phyloP scores from a whole-genome alignment of 2,888 invertebrate genomes.

The Crematogaster levior region DNA sequence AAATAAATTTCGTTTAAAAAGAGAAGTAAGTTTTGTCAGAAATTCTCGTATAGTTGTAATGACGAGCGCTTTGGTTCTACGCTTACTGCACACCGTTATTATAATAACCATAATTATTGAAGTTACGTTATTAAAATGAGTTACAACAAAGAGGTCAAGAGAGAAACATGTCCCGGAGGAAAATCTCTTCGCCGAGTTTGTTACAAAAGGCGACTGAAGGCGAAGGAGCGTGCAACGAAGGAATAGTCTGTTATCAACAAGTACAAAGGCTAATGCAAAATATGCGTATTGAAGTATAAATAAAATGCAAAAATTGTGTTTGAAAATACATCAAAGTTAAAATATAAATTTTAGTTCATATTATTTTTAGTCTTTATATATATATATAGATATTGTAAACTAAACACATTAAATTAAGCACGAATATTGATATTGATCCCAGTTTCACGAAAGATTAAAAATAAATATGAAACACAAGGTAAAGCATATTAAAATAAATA shows the following conservation, averaged over 20 bases:
- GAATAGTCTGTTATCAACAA: slow-evolving; percentile 20
- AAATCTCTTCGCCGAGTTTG: slow-evolving; percentile 56
- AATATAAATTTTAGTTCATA: too few relatives aligned
- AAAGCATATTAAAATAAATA: neutral
- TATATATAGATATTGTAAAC: too few relatives aligned
- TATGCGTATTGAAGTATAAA: neutral
- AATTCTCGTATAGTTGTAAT: slow-evolving; percentile 4
- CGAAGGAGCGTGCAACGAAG: slow-evolving; percentile 16
- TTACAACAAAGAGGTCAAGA: slow-evolving; percentile 66
- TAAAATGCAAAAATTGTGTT: neutral
- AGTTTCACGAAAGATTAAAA: neutral
- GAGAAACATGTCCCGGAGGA: slow-evolving; percentile 69
- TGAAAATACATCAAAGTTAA: neutral
- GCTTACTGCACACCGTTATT: slow-evolving; percentile 11
- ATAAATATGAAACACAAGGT: neutral
- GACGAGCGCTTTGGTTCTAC: slow-evolving; percentile 8
- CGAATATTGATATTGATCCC: neutral
- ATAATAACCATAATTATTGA: slow-evolving; percentile 47
- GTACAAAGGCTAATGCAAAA: neutral
- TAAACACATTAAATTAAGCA: neutral
- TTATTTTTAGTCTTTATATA: too few relatives aligned
- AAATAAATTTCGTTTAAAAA: slow-evolving; percentile 12
- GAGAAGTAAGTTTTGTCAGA: slow-evolving; percentile 13
- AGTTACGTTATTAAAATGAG: slow-evolving; percentile 51
- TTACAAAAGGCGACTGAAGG: slow-evolving; percentile 27